Evolutionary conservation across 1,140 invertebrate genomes (phyloP).

Genomic region (Platorchestia sp.): DNA sequence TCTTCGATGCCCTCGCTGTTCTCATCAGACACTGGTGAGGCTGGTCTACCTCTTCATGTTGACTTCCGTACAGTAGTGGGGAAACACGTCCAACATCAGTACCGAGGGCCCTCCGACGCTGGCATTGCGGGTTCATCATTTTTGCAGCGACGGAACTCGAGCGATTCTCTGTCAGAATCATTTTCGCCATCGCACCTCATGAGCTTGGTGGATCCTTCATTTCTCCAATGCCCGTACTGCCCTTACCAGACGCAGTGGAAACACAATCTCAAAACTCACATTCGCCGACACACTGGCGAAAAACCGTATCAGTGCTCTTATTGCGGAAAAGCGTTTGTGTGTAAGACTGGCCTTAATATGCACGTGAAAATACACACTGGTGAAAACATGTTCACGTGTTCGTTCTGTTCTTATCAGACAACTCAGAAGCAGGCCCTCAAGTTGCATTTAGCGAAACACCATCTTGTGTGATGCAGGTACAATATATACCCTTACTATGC

Average conservation of each 20-base stretch:
- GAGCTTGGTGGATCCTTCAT: constrained; percentile 37
- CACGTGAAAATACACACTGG: constrained; percentile 70
- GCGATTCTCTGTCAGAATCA: neutral
- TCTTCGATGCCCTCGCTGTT: neutral
- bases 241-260: constrained; percentile 56
- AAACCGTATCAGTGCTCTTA: constrained; percentile 85
- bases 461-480: neutral
- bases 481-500: neutral
- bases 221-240: constrained; percentile 56
- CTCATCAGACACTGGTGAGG: neutral
- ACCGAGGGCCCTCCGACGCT: neutral
- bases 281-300: constrained; percentile 88
- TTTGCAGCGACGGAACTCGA: neutral
- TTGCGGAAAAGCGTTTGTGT: constrained; percentile 60
- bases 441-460: constrained; percentile 19
- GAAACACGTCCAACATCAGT: constrained; percentile 1
- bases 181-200: neutral
- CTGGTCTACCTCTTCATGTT: constrained; percentile 7
- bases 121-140: neutral
- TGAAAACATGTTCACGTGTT: constrained; percentile 70
- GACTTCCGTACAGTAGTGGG: constrained; percentile 4
- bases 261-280: constrained; percentile 80
- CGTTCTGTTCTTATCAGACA: constrained; percentile 69
- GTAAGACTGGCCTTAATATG: constrained; percentile 63
- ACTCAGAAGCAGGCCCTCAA: constrained; percentile 37